Evolutionary conservation across 2,797 vertebrate species (phyloP), one percentile per base, ranked within the genome.

Genomic region (Myotis daubentonii): DNA sequence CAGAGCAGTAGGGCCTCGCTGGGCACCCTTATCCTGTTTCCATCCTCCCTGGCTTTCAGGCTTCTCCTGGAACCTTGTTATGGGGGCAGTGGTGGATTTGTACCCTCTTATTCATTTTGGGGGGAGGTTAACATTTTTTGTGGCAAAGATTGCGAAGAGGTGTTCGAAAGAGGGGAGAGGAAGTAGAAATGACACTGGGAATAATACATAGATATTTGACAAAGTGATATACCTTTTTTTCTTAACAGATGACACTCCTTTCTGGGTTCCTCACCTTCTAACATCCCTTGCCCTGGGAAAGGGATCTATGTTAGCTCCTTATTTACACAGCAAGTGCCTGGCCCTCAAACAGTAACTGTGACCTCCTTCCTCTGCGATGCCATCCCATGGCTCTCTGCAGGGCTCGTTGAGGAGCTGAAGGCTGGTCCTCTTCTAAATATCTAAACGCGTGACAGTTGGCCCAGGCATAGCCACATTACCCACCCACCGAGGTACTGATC

Each of bases 351-450:
- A 83, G n/a, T 22, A 94, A 55, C 51, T 76, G 70, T 66, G 60
- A 93, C 93, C 91, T 33, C 96, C 96, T 95, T 76, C 84, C 92
- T 84, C 66, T 0, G 19, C 55, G 88, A 95, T 95, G 88, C 87
- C 95, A 96, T 96, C 96, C 96, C 92, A 44, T 75, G 96, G 95
- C 94, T 93, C 94, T 93, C 95, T 95, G 55, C 71, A 91, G 75
- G 78, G 85, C 91, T 94, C 92, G 87, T 75, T 86, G 44, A 96
- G 75, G 81, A 93, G 95, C 94, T 96, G 89, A 65, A 85, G 38
- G 1, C 38, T 74, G 23, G 57, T 62, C 19, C 60, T 83, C 38
- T 76, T 66, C 87, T 91, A 84, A 96, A 88, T 47, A 47, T 47
- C 47, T 47, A 47, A 47, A 47, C 82, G 36, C 62, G 30, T 30